A percentile compares a stretch with the other conserved stretches of the same genome.
Conservation (phyloP, 2,888 invertebrate genomes). For the Amphimallon solstitiale region DNA sequence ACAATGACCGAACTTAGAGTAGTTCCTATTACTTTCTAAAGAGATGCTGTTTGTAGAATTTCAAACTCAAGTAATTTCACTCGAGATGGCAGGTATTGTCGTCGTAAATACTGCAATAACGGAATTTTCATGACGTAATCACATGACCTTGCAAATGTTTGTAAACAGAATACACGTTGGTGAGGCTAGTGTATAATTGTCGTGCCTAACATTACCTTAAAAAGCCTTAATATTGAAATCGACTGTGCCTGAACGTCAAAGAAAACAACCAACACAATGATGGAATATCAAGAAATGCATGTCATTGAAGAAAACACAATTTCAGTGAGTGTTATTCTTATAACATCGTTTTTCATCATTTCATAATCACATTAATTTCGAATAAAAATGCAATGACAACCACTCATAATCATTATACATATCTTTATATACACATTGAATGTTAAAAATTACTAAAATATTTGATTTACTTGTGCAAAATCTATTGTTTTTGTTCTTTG, state of each 20-base stretch:
- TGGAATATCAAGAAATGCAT: conserved; percentile 72
- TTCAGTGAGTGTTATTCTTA: conserved; percentile 64
- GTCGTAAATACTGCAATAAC: neutral
- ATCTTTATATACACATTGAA: neutral
- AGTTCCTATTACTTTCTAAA: no score
- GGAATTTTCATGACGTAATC: conserved; percentile 54
- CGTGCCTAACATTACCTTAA: conserved; percentile 35
- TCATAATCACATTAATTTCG: conserved; percentile 10
- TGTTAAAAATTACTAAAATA: neutral
- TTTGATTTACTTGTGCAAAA: neutral
- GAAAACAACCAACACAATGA: conserved; percentile 60
- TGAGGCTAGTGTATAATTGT: conserved; percentile 51
- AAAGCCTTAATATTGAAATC: conserved; percentile 19
- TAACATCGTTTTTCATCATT: conserved; percentile 26
- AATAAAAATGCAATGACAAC: conserved; percentile 11
- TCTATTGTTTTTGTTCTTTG: conserved; percentile 34
- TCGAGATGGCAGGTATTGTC: neutral
- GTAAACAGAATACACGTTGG: conserved; percentile 77
- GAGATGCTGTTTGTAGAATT: no score
- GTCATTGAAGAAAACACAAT: conserved; percentile 72
- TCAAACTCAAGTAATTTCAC: no score
- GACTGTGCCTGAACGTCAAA: conserved; percentile 29
- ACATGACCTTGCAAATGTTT: conserved; percentile 80
- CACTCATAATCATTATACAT: neutral
- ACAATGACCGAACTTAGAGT: neutral